Conservation (phyloP, 2,113 vertebrate species). For the Mesocricetus auratus region DNA sequence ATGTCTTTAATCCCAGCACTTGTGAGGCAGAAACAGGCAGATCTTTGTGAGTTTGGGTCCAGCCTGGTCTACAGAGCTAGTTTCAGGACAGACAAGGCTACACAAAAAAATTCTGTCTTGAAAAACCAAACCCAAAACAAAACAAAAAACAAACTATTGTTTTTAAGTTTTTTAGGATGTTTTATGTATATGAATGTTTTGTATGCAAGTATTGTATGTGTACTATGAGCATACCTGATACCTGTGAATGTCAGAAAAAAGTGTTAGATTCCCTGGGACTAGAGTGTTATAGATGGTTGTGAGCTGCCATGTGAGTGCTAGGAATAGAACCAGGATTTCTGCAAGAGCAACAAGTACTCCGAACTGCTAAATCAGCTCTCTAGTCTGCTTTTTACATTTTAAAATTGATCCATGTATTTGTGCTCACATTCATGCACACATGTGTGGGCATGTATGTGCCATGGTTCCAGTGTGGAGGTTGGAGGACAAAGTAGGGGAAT, state of each 20-base stretch:
- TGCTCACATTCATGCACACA: neutral
- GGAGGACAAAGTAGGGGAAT: neutral
- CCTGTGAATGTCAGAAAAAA: neutral
- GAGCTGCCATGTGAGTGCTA: neutral
- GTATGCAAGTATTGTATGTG: neutral
- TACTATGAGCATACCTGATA: neutral
- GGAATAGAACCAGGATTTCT: neutral
- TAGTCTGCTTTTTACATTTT: neutral
- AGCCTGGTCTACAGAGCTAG: neutral
- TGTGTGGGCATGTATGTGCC: too few species aligned
- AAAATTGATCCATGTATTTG: neutral
- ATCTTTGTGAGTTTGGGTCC: neutral
- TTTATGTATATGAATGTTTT: neutral
- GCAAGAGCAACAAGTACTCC: neutral
- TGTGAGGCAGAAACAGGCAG: neutral
- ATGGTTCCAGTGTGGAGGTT: neutral
- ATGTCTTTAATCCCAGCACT: neutral
- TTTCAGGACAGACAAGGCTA: neutral
- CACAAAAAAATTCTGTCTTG: neutral
- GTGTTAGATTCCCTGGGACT: neutral
- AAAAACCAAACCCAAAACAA: neutral
- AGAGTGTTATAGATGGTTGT: neutral
- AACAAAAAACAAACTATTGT: neutral
- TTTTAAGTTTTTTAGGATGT: too few species aligned
- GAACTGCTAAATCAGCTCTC: neutral